Conservation (phyloP, 1,140 invertebrate species). For the Drosophila kikkawai region DNA sequence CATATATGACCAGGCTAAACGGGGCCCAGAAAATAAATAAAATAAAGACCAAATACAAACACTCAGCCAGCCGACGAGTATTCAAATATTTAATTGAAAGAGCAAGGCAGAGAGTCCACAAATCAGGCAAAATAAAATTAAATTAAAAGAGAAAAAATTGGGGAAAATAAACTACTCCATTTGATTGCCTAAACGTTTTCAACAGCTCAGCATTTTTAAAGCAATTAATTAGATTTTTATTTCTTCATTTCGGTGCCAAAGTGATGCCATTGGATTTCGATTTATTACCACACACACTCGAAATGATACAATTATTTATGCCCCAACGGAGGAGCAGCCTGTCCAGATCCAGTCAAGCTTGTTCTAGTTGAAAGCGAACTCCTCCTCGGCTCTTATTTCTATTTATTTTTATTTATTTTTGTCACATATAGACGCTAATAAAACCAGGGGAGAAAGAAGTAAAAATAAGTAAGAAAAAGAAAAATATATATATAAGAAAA, state of each 20-base stretch:
- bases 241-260: constrained; percentile 68
- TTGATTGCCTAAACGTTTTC: constrained; percentile 80
- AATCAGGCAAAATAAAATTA: constrained; percentile 45
- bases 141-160: constrained; percentile 13
- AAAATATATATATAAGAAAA: background rate
- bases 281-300: constrained; percentile 81
- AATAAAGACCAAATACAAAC: constrained; percentile 32
- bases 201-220: constrained; percentile 75
- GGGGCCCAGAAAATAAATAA: constrained; percentile 13
- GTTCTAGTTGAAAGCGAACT: constrained; percentile 79
- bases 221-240: constrained; percentile 83
- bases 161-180: constrained; percentile 57
- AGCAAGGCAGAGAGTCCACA: constrained; percentile 38
- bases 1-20: constrained; percentile 18
- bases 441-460: constrained; percentile 49
- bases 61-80: constrained; percentile 40
- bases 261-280: constrained; percentile 71
- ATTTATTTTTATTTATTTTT: background rate
- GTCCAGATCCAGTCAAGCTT: constrained; percentile 58
- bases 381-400: constrained; percentile 23
- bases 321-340: constrained; percentile 14
- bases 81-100: constrained; percentile 77
- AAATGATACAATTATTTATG: constrained; percentile 78
- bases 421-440: constrained; percentile 45
- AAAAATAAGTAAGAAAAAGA: constrained; percentile 18